Evolutionary conservation across 1,140 invertebrate species (phyloP), one percentile per base, ranked within the genome.

Genomic region (Procambarus virginalis): DNA sequence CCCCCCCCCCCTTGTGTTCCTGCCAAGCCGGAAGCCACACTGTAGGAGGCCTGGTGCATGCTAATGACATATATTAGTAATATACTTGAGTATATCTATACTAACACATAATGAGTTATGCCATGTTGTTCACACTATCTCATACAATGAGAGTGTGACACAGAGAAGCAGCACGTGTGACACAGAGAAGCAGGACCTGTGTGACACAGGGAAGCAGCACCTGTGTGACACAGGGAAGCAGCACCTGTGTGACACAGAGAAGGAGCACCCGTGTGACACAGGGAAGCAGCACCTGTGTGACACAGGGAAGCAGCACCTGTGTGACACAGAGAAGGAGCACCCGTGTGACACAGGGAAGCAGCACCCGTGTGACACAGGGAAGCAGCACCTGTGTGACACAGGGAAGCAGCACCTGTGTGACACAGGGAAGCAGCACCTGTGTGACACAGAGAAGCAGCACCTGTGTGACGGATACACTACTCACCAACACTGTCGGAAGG

Each of bases 381-480:
- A 95, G 94, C 17, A 95, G 95, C 96, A 96, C 92, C 95, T 96
- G 93, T 97, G 98, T 93, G 95, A 95, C 93, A 97, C 97, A 92
- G 51, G 2, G 49, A 80, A 3, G 3, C n/a, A n/a, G 60, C 8
- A 20, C n/a, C 9, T 20, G 20, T 64, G 60, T 64, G 17, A 58
- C 4, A 4, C 17, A 17, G 1, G 17, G 60, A 20, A 64, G 51
- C 51, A 34, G 34, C 55, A 58, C 12, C 12, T 58, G 55, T 58
- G 4, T 64, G 60, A 64, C 12, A 4, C 60, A 17, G 14, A 3
- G 17, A 64, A 17, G 20, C 12, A 58, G 55, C 55, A 58, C 55
- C 6, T 58, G 55, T 9, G 6, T 58, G 6, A 58, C 55, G 12
- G 55, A 58, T 46, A 10, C 68, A 70, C 6, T n/a, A 89, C 75